Base-by-base conservation (phyloP, 2,113 vertebrate species). In the Platysternon megacephalum region DNA sequence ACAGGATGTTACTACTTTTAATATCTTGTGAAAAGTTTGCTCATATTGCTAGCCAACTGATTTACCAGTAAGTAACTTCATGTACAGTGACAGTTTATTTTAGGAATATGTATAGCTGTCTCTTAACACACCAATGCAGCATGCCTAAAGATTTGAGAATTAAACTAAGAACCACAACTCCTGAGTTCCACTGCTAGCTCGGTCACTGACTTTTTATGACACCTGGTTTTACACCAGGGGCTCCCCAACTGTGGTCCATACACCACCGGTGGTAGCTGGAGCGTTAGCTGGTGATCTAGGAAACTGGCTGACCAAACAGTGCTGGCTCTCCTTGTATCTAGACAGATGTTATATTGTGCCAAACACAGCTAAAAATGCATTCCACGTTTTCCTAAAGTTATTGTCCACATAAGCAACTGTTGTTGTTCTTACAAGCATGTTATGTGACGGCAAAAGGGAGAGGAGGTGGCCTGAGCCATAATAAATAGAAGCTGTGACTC, bases 51-150 rank as follows among this genome's bases (percentile, higher is more conserved):
- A 85, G 56, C 24, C 92, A 94, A 58, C n/a, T 28, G 24, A 58
- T 58, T 78, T 22, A 80, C 55, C 87, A 89, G 52, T 21, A 65
- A 78, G 42, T 26, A 78, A 26, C 26, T 26, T 46, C 74, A 78
- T 28, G 42, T 46, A 46, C 26, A 16, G 24, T 4, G 42, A 28
- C 68, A 94, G 89, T 79, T 91, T 95, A 7, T 88, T 95, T 93
- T 39, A 48, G 89, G 89, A 92, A 93, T 92, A 95, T 94, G 95
- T 97, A 95, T 92, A 97, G 93, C 96, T 93, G 58, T 88, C 65
- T 96, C 51, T 44, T 88, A 91, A 97, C 96, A 95, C 94, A 96
- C 86, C 93, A 93, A 97, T 94, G 95, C 96, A 97, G 96, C 94
- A 95, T 6, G 83, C 85, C 96, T 81, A 95, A 97, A 95, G 96